Evolutionary conservation across 2,888 invertebrate genomes (phyloP).

Genomic region (Synanthedon tipuliformis): DNA sequence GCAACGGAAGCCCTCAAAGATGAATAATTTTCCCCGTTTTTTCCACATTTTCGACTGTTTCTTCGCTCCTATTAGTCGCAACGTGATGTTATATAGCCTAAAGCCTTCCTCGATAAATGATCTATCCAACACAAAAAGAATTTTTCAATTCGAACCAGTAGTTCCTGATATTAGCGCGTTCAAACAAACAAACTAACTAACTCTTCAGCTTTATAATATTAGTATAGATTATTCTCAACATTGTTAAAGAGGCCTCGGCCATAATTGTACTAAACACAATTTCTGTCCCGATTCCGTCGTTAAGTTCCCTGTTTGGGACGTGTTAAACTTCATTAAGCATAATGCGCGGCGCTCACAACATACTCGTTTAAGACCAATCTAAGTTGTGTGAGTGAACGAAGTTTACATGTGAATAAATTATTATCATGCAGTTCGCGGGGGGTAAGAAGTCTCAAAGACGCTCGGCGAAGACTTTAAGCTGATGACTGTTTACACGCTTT

Average conservation of each 20-base stretch:
- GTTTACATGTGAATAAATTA: conserved; percentile 68
- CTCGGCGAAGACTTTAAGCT: conserved; percentile 5
- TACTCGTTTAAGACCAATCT: conserved; percentile 70
- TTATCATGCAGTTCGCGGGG: conserved; percentile 53
- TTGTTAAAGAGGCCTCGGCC: conserved; percentile 7
- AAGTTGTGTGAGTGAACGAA: conserved; percentile 55
- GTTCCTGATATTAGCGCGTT: no score
- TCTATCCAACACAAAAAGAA: no score
- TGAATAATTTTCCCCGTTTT: no score
- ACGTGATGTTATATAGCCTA: no score
- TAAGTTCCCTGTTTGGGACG: conserved; percentile 47
- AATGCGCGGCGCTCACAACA: conserved; percentile 54
- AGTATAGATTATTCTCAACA: background rate
- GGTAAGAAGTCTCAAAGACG: conserved; percentile 18
- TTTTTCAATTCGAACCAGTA: no score
- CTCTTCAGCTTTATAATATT: no score
- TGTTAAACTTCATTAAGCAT: conserved; percentile 68
- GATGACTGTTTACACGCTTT: no score
- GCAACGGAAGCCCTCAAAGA: no score
- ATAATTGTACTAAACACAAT: conserved; percentile 25
- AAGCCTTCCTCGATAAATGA: no score
- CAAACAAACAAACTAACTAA: no score
- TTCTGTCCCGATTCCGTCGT: conserved; percentile 28
- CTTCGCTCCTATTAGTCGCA: no score
- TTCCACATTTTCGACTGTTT: no score